These are phyloP conservation scores for Tyria jacobaeae DNA, from an alignment of 2,888 invertebrate genomes.

Conservation along the genomic window DNA sequence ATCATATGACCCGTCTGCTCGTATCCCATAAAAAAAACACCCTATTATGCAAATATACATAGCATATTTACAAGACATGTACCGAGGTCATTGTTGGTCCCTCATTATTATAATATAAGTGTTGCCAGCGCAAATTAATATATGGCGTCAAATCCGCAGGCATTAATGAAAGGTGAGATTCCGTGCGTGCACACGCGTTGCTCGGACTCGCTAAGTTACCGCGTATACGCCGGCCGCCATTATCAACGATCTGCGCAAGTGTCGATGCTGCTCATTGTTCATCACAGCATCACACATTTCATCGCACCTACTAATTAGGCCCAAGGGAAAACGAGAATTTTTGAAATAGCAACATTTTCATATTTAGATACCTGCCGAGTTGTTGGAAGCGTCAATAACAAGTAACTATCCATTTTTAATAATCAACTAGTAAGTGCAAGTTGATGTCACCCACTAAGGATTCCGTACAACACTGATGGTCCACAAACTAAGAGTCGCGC, in stretches of 20 bases:
- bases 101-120: neutral
- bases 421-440: too few species aligned
- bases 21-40: neutral
- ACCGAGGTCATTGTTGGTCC: neutral
- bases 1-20: neutral
- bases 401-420: too few species aligned
- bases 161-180: slow-evolving; percentile 45
- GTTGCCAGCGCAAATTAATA: slow-evolving; percentile 7
- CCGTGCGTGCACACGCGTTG: slow-evolving; percentile 31
- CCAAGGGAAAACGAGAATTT: slow-evolving; percentile 46
- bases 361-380: neutral
- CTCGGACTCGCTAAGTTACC: slow-evolving; percentile 47
- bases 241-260: slow-evolving; percentile 53
- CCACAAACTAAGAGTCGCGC: too few species aligned
- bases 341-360: slow-evolving; percentile 38
- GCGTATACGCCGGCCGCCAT: slow-evolving; percentile 41
- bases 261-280: slow-evolving; percentile 57
- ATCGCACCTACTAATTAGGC: slow-evolving; percentile 69
- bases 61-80: too few species aligned
- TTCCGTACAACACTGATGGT: too few species aligned
- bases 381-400: too few species aligned
- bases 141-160: slow-evolving; percentile 35
- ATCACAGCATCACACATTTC: slow-evolving; percentile 61
- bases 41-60: too few species aligned
- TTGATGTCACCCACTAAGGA: too few species aligned